phyloP scores from a whole-genome alignment of 2,797 vertebrate species.

The Aselliscus stoliczkanus region DNA sequence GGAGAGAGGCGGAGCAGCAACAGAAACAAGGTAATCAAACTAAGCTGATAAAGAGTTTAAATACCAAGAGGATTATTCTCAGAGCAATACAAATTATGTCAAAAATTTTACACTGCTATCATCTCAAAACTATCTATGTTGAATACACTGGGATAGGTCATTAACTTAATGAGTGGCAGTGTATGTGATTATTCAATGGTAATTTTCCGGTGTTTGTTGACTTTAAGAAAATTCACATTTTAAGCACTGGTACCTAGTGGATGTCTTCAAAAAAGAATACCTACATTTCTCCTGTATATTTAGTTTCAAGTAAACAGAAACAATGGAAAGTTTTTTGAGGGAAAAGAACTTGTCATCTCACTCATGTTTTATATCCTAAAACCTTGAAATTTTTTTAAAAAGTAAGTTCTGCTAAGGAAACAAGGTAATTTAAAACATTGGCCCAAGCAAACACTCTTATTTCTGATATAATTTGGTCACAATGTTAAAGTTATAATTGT shows the following conservation, averaged over 20 bases:
- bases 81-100: background rate
- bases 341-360: background rate
- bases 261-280: background rate
- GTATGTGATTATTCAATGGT: background rate
- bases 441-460: background rate
- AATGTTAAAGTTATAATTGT: background rate
- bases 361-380: background rate
- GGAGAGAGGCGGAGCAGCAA: background rate
- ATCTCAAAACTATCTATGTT: background rate
- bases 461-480: background rate
- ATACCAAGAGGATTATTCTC: background rate
- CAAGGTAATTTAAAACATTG: background rate
- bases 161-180: background rate
- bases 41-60: background rate
- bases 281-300: background rate
- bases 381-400: background rate
- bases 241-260: background rate
- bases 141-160: background rate
- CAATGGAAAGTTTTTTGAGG: background rate
- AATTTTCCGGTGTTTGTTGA: background rate
- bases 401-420: background rate
- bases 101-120: background rate
- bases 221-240: background rate
- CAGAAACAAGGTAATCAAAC: background rate
- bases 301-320: background rate